A percentile compares a stretch with the other conserved stretches of the same genome.
phyloP scores from a whole-genome alignment of 2,797 vertebrate genomes.

The Protosalanx chinensis region DNA sequence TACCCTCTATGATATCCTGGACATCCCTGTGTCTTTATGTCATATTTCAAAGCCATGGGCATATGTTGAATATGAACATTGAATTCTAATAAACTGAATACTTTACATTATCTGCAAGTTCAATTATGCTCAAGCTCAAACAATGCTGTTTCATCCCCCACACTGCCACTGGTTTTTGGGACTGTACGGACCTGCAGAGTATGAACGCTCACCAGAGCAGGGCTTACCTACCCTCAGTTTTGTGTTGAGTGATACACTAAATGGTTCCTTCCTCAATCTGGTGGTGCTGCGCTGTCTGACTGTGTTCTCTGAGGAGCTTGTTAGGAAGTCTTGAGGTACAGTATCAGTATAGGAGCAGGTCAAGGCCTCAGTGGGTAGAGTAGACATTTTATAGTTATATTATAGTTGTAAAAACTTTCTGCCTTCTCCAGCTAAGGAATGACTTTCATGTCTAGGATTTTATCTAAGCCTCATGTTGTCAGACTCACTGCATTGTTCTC shows the following conservation, averaged over 20 bases:
- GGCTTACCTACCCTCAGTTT: constrained; percentile 82
- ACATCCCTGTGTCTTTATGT: constrained; percentile 86
- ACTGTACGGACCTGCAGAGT: constrained; percentile 88
- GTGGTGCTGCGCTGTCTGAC: constrained; percentile 87
- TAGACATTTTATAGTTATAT: constrained; percentile 53
- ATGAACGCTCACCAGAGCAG: constrained; percentile 79
- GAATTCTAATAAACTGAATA: constrained; percentile 49
- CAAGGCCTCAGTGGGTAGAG: constrained; percentile 35
- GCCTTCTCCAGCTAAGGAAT: constrained; percentile 62
- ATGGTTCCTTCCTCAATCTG: constrained; percentile 87
- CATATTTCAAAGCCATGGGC: constrained; percentile 91
- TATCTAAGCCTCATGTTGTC: constrained; percentile 25
- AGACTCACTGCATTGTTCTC: constrained; percentile 66
- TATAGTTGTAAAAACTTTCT: constrained; percentile 75
- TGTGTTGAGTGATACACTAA: constrained; percentile 75
- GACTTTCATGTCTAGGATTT: constrained; percentile 23
- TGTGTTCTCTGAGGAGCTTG: constrained; percentile 68
- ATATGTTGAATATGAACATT: constrained; percentile 80
- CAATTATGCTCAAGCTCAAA: too few relatives aligned
- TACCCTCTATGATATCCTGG: constrained; percentile 87
- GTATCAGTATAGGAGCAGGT: constrained; percentile 21
- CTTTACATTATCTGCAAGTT: constrained; percentile 75
- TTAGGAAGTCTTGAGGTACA: constrained; percentile 42
- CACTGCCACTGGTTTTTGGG: constrained; percentile 90
- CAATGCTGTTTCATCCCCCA: constrained; percentile 90